A percentile compares a stretch with the other conserved stretches of the same genome.
These are phyloP conservation scores for Ceratothoa steindachneri DNA, from an alignment of 2,888 invertebrate species.

Conservation along the genomic window DNA sequence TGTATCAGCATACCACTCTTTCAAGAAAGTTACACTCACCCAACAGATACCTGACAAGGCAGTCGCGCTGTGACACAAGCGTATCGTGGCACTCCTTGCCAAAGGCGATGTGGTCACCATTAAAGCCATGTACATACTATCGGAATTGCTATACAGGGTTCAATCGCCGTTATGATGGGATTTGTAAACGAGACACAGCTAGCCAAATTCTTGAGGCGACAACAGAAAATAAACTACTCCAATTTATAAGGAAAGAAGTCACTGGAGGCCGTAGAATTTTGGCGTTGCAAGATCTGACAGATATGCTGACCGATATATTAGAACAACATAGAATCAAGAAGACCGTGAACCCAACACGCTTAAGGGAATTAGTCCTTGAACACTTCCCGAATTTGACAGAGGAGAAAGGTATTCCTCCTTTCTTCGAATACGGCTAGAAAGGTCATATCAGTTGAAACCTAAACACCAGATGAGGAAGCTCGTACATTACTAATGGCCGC, in stretches of 20 bases:
- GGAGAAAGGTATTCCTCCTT: slow-evolving; percentile 7
- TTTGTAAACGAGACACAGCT: not conserved
- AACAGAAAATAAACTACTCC: too few relatives aligned
- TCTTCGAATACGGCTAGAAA: not conserved
- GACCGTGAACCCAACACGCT: not conserved
- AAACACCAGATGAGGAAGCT: not conserved
- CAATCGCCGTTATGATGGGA: not conserved
- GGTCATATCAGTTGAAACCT: not conserved
- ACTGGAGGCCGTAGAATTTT: not conserved
- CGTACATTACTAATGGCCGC: not conserved
- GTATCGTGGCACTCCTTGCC: slow-evolving; percentile 3
- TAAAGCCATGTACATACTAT: not conserved
- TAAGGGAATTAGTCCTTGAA: not conserved
- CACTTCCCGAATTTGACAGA: not conserved
- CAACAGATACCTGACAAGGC: not conserved
- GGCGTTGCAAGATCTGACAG: not conserved
- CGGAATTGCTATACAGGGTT: slow-evolving; percentile 5
- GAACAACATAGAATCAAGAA: slow-evolving; percentile 1
- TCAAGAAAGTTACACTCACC: slow-evolving; percentile 1
- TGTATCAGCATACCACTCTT: not conserved
- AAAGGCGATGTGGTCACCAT: slow-evolving; percentile 3
- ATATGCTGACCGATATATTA: not conserved
- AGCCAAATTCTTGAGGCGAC: not conserved
- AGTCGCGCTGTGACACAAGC: not conserved
- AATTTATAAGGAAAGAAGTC: not conserved